phyloP scores from a whole-genome alignment of 2,888 invertebrate species.

The Lamellibrachia satsuma region DNA sequence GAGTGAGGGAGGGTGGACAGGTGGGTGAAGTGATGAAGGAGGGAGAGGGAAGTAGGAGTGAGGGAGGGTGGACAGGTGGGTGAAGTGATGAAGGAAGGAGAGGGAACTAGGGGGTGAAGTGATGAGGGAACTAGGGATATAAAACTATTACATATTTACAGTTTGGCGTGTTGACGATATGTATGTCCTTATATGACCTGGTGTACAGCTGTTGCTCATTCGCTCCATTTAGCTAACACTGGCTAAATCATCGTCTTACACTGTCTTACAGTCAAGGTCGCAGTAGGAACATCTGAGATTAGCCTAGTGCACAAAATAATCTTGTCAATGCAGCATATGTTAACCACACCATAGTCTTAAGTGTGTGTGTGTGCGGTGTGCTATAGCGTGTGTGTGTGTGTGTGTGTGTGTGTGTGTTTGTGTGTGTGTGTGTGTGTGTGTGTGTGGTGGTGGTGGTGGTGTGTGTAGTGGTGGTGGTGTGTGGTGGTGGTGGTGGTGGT shows the following conservation, averaged over 20 bases:
- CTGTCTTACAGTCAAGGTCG: not conserved
- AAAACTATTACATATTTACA: not conserved
- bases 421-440: not conserved
- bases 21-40: not conserved
- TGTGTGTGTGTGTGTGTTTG: too few species aligned
- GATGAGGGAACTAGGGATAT: not conserved
- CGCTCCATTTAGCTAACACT: not conserved
- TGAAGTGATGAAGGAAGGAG: not conserved
- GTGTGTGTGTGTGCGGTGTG: not conserved
- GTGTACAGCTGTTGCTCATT: not conserved
- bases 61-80: not conserved
- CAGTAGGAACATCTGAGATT: not conserved
- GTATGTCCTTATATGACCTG: not conserved
- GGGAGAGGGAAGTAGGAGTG: not conserved
- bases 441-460: too few species aligned
- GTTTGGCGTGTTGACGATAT: not conserved
- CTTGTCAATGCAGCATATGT: not conserved
- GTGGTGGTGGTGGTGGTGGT: too few species aligned
- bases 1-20: not conserved
- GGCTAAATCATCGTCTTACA: not conserved
- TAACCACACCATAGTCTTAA: not conserved
- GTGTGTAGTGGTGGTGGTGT: too few species aligned
- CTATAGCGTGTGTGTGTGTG: too few species aligned
- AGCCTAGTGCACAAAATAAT: not conserved
- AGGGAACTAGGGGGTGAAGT: not conserved